These are phyloP conservation scores for Hypselothyrea guttata DNA, from an alignment of 2,888 invertebrate species.

Conservation along the genomic window DNA sequence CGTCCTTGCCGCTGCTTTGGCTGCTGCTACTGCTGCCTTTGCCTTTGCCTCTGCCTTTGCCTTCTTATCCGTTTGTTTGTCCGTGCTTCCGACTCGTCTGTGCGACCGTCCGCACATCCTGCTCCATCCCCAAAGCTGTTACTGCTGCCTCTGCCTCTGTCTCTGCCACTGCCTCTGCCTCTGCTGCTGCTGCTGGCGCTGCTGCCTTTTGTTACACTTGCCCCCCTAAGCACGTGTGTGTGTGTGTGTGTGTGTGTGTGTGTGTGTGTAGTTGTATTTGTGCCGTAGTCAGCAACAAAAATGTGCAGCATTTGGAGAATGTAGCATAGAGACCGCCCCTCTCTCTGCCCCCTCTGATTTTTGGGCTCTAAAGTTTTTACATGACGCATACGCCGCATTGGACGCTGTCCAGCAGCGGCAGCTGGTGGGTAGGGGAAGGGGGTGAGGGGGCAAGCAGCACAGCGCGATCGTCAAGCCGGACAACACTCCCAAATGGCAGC, in stretches of 20 bases:
- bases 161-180: background rate
- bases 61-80: constrained; percentile 77
- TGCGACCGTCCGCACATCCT: constrained; percentile 77
- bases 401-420: constrained; percentile 14
- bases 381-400: constrained; percentile 69
- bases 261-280: constrained; percentile 49
- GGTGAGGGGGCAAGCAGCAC: background rate
- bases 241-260: constrained; percentile 22
- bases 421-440: too few relatives aligned
- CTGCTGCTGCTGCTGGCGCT: background rate
- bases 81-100: constrained; percentile 75
- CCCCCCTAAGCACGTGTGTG: constrained; percentile 2
- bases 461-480: constrained; percentile 40
- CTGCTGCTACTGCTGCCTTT: constrained; percentile 5
- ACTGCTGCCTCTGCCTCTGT: background rate
- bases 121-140: constrained; percentile 35
- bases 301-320: constrained; percentile 70
- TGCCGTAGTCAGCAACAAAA: constrained; percentile 55
- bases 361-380: constrained; percentile 32
- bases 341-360: constrained; percentile 30
- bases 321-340: constrained; percentile 48
- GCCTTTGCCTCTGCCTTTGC: constrained; percentile 28
- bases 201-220: constrained; percentile 24
- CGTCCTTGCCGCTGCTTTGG: constrained; percentile 25
- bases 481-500: constrained; percentile 10